A percentile compares a stretch with the other conserved stretches of the same genome.
These are phyloP conservation scores for Oxyruncus cristatus DNA, from an alignment of 2,113 vertebrate genomes.

Conservation along the genomic window DNA sequence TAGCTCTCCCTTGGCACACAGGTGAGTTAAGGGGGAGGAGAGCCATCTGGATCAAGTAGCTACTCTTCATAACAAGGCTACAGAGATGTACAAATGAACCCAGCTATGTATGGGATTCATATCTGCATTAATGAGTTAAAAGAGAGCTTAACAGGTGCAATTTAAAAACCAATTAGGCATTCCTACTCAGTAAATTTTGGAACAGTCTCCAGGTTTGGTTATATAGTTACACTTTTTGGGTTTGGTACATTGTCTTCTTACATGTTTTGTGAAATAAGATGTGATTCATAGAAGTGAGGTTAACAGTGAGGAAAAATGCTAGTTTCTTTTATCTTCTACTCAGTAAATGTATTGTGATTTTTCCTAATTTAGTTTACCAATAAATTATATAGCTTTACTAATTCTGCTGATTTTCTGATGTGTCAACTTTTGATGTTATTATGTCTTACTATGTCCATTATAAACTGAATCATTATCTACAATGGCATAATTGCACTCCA, in stretches of 20 bases:
- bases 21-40: not conserved
- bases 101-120: not conserved
- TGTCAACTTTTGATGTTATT: not conserved
- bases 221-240: not conserved
- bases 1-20: not conserved
- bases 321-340: not conserved
- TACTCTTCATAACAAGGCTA: not conserved
- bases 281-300: not conserved
- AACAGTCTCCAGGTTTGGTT: not conserved
- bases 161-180: not conserved
- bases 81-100: not conserved
- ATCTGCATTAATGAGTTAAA: not conserved
- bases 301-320: not conserved
- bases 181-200: not conserved
- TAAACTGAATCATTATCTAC: not conserved
- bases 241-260: not conserved
- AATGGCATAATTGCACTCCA: not conserved
- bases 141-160: not conserved
- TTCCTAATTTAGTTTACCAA: not conserved
- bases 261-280: not conserved
- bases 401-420: not conserved
- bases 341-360: not conserved
- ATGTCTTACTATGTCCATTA: not conserved
- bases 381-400: not conserved
- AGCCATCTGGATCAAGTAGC: not conserved